phyloP scores from a whole-genome alignment of 2,797 vertebrate genomes.

The Neoniphon sammara region DNA sequence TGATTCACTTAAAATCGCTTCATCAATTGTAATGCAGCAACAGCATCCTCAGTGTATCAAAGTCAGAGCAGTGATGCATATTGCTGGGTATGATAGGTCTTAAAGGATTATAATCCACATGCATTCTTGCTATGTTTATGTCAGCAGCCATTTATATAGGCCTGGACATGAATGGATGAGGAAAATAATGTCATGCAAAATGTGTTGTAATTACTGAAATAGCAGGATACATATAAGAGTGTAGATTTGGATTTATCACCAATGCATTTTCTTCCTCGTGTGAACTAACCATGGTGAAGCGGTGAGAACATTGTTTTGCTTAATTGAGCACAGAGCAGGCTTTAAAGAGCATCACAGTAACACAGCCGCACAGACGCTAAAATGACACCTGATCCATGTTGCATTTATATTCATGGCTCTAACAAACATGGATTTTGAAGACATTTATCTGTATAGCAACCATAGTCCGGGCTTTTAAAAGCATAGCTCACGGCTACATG shows the following conservation, averaged over 20 bases:
- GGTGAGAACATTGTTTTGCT: slow-evolving; percentile 60
- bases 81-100: slow-evolving; percentile 55
- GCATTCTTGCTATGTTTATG: slow-evolving; percentile 52
- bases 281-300: slow-evolving; percentile 56
- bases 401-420: slow-evolving; percentile 55
- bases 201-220: slow-evolving; percentile 23
- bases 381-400: slow-evolving; percentile 48
- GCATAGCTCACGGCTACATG: slow-evolving; percentile 73
- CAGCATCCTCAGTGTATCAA: slow-evolving; percentile 74
- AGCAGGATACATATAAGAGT: slow-evolving; percentile 24
- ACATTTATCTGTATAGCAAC: slow-evolving; percentile 57
- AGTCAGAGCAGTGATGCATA: slow-evolving; percentile 66
- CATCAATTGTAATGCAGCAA: slow-evolving; percentile 79
- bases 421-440: slow-evolving; percentile 62
- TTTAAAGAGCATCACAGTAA: slow-evolving; percentile 57
- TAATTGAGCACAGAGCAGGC: slow-evolving; percentile 39
- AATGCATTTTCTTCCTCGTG: slow-evolving; percentile 26
- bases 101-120: slow-evolving; percentile 59
- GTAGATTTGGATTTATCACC: slow-evolving; percentile 53
- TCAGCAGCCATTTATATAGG: slow-evolving; percentile 53
- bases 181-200: slow-evolving; percentile 7
- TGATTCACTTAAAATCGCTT: slow-evolving; percentile 75
- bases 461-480: slow-evolving; percentile 58
- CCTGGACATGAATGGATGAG: slow-evolving; percentile 40
- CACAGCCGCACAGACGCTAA: slow-evolving; percentile 13